Base-by-base conservation (phyloP, 1,140 invertebrate genomes). In the Caenorhabditis brenneri region DNA sequence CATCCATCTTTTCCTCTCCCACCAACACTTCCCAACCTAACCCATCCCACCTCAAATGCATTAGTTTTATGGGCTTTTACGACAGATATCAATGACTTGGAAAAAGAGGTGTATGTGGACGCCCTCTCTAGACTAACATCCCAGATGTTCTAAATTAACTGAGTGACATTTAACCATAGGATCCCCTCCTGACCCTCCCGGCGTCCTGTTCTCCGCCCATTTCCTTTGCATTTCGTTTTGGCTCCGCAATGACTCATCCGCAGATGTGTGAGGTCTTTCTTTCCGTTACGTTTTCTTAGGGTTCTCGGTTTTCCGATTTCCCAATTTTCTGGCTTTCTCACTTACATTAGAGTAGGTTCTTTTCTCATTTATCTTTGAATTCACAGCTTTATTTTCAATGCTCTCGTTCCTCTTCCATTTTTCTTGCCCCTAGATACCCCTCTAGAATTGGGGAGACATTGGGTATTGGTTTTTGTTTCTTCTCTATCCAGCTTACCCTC, bases 81-180 rank as follows among this genome's bases (percentile, higher is more conserved):
- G 65, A 74, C 65, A 74, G 65, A 74, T 74, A 74, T 74, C 65
- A 74, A 74, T 74, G 58, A 33, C 58, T 65, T 65, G 65, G 36
- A 74, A 42, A 74, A 74, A 19, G 58, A 15, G 15, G 49, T 51
- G 49, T 51, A 19, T 51, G 49, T 27, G 53, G 22, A 55, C 27
- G 53, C 22, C 53, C 53, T 55, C n/a, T 51, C 5, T 24, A 55
- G 22, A 29, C 53, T 29, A 55, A 24, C 53, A 55, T 27, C 29
- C 58, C 65, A 74, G 65, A 74, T 74, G 65, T 74, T 74, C 65
- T 74, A 74, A 74, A 74, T 74, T 74, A 74, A 55, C 53, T 55
- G 24, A 27, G 53, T 27, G 22, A 24, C 53, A 24, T 55, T 27
- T 27, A 19, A 27, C 53, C 53, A 15, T 12, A 0, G n/a, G 15